Percentiles rank a stretch among this genome's conserved stretches.
Conservation (phyloP, 2,797 vertebrate species). For the Helicolenus hilgendorfi region DNA sequence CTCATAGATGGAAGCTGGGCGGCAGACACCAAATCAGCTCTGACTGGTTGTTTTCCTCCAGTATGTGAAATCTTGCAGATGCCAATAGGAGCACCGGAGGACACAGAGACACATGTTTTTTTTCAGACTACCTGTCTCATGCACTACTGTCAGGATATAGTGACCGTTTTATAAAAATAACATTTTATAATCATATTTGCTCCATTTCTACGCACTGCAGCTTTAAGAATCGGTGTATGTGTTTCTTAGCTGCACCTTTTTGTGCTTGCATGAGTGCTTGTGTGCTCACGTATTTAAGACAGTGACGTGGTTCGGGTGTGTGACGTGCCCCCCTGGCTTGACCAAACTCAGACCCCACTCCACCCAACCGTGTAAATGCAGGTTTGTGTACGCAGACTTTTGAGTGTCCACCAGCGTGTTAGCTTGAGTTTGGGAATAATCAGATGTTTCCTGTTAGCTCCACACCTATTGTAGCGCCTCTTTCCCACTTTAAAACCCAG, state of each 20-base stretch:
- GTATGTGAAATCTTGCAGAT: too few relatives aligned
- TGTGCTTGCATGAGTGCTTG: not conserved
- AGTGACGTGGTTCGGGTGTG: not conserved
- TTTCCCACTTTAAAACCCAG: not conserved
- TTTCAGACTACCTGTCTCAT: too few relatives aligned
- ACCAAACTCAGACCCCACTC: constrained; percentile 17
- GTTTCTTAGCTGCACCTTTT: not conserved
- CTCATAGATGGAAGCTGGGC: too few relatives aligned
- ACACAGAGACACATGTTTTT: too few relatives aligned
- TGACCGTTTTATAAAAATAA: too few relatives aligned
- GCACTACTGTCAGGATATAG: too few relatives aligned
- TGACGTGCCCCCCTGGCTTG: not conserved
- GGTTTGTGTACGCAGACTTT: constrained; percentile 10
- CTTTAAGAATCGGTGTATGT: not conserved
- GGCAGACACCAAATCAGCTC: too few relatives aligned
- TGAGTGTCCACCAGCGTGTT: not conserved
- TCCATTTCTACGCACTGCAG: not conserved
- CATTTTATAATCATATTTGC: too few relatives aligned
- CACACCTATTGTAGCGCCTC: not conserved
- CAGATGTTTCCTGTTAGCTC: not conserved
- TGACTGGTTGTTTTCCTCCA: too few relatives aligned
- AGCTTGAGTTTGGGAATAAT: constrained; percentile 3
- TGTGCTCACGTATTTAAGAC: not conserved
- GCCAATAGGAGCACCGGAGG: too few relatives aligned
- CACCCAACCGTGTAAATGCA: constrained; percentile 15